Evolutionary conservation across 2,797 vertebrate species (phyloP).

Genomic region (Cossypha niveicapilla): DNA sequence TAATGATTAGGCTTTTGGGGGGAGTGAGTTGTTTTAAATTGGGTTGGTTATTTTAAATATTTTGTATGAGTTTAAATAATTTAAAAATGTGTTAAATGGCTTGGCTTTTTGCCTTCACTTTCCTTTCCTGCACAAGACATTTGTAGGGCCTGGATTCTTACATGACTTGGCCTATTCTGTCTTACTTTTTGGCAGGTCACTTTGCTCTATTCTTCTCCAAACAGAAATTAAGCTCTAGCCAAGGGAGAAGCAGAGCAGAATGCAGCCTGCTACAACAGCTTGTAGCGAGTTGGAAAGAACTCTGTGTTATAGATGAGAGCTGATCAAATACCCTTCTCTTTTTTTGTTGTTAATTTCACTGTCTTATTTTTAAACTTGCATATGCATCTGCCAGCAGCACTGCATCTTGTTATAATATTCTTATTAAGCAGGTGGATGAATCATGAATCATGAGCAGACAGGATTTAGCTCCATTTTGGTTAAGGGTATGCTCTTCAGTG

Average conservation of each 20-base stretch:
- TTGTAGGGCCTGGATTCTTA: background rate
- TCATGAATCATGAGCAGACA: background rate
- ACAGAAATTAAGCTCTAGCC: conserved; percentile 56
- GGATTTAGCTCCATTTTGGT: background rate
- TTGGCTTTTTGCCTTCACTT: background rate
- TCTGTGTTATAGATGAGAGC: conserved; percentile 51
- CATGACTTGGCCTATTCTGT: conserved; percentile 8
- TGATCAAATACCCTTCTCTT: conserved; percentile 34
- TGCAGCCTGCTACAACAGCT: conserved; percentile 59
- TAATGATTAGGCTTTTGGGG: background rate
- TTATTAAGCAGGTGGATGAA: conserved; percentile 58
- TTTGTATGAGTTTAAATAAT: background rate
- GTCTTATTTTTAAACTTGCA: conserved; percentile 59
- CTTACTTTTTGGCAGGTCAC: conserved; percentile 53
- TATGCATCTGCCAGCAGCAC: conserved; percentile 38
- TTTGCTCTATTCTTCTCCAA: conserved; percentile 54
- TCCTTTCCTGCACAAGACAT: background rate
- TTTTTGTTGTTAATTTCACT: conserved; percentile 36
- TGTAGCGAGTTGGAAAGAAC: conserved; percentile 63
- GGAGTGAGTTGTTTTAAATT: background rate
- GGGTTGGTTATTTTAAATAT: conserved; percentile 23
- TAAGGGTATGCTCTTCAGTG: background rate
- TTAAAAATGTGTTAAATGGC: background rate
- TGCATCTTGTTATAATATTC: conserved; percentile 39
- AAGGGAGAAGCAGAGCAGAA: conserved; percentile 50